Percentiles rank a stretch among this genome's conserved stretches.
Evolutionary conservation across 2,113 vertebrate species (phyloP).

Genomic region (Trogon surrucura): DNA sequence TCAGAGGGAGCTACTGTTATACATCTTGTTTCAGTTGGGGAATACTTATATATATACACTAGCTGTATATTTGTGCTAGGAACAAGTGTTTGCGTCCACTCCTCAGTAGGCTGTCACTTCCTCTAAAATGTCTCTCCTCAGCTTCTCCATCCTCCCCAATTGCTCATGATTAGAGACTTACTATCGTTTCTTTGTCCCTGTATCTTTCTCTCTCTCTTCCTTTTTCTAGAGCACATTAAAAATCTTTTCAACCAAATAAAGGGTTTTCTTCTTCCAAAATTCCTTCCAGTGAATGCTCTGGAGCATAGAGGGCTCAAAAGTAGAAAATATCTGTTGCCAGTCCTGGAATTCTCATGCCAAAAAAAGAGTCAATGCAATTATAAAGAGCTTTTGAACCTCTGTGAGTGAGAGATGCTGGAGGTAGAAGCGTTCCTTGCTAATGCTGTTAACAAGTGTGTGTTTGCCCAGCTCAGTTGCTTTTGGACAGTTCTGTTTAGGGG

Average conservation of each 20-base stretch:
- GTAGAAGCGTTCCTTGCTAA: background rate
- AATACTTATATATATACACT: background rate
- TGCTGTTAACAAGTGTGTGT: background rate
- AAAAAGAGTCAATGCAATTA: background rate
- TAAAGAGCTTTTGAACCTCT: background rate
- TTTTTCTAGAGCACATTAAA: background rate
- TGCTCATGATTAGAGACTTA: background rate
- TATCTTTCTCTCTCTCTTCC: background rate
- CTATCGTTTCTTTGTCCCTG: background rate
- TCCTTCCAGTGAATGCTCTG: background rate
- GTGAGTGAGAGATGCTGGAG: background rate
- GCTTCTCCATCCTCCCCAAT: background rate
- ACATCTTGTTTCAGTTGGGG: background rate
- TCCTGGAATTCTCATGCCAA: background rate
- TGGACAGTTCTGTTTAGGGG: background rate
- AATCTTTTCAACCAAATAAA: background rate
- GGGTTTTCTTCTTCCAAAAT: background rate
- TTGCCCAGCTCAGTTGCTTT: background rate
- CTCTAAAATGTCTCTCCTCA: background rate
- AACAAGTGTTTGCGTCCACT: background rate
- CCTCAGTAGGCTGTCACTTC: background rate
- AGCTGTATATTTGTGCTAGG: background rate
- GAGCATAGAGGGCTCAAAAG: background rate
- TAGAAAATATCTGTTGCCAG: background rate
- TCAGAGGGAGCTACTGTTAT: background rate